Evolutionary conservation across 2,113 vertebrate genomes (phyloP).

Genomic region (Microtus ochrogaster): DNA sequence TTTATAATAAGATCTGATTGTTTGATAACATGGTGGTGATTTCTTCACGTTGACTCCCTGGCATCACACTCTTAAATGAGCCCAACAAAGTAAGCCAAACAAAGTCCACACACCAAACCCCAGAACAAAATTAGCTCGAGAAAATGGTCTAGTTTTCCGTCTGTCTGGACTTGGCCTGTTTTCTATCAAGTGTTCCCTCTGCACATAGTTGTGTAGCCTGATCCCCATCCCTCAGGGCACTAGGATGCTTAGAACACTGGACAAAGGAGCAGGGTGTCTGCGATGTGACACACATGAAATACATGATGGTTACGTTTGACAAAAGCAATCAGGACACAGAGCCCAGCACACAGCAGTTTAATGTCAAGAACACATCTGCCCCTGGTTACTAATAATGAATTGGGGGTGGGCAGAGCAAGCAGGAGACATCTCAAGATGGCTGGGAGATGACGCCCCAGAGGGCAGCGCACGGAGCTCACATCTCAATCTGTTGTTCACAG

Average conservation of each 20-base stretch:
- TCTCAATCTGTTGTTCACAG: constrained; percentile 72
- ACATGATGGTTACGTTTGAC: neutral
- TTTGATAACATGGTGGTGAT: neutral
- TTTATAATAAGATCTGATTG: neutral
- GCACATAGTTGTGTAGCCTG: neutral
- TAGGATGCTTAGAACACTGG: neutral
- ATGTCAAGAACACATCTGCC: too few species aligned
- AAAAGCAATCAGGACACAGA: rapidly evolving
- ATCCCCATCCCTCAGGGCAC: neutral
- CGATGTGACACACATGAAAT: rapidly evolving
- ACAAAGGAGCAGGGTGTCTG: rapidly evolving
- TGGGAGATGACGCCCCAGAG: rapidly evolving
- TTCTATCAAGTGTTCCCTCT: neutral
- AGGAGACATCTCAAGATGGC: neutral
- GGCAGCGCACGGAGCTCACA: neutral
- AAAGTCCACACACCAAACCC: neutral
- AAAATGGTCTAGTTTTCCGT: neutral
- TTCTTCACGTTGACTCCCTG: neutral
- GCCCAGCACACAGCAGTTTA: rapidly evolving
- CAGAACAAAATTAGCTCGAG: rapidly evolving
- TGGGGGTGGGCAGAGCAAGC: rapidly evolving
- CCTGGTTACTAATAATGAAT: neutral
- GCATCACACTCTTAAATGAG: rapidly evolving
- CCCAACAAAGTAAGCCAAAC: neutral
- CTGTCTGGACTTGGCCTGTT: neutral